Evolutionary conservation across 2,797 vertebrate genomes (phyloP).

Genomic region (Scleropages formosus): DNA sequence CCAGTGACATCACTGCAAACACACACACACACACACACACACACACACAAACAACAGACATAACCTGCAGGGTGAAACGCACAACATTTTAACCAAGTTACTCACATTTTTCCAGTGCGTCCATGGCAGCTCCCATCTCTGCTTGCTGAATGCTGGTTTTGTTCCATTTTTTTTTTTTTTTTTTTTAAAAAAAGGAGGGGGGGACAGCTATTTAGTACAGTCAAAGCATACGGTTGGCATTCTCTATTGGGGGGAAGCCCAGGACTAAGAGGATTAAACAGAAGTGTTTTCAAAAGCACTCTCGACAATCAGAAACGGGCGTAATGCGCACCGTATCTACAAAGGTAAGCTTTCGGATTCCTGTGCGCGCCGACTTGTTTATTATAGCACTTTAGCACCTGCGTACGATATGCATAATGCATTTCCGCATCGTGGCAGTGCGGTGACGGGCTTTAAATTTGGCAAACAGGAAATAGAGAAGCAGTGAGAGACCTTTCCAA

Average conservation of each 20-base stretch:
- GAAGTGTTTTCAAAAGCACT: constrained; percentile 49
- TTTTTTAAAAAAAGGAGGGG: constrained; percentile 28
- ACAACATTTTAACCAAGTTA: constrained; percentile 42
- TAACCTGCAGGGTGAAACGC: background rate
- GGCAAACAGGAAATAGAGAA: constrained; percentile 57
- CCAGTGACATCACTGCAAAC: background rate
- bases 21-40: background rate
- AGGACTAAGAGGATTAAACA: constrained; percentile 56
- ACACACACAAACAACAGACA: background rate
- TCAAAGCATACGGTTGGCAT: constrained; percentile 48
- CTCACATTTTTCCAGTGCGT: constrained; percentile 98
- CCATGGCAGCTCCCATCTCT: constrained; percentile 98
- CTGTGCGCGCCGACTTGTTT: constrained; percentile 42
- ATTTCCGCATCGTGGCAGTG: constrained; percentile 44
- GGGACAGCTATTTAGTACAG: constrained; percentile 49
- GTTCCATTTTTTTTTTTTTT: background rate
- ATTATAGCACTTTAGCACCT: constrained; percentile 33
- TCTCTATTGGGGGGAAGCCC: constrained; percentile 33
- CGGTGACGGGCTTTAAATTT: constrained; percentile 53
- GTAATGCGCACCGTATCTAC: constrained; percentile 44
- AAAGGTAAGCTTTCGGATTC: constrained; percentile 54
- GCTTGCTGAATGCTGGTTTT: constrained; percentile 91
- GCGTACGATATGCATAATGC: constrained; percentile 43
- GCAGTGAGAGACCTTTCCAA: constrained; percentile 54
- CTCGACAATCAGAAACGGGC: constrained; percentile 50